These are phyloP conservation scores for Tipula vernalis DNA, from an alignment of 2,888 invertebrate species.

Conservation along the genomic window DNA sequence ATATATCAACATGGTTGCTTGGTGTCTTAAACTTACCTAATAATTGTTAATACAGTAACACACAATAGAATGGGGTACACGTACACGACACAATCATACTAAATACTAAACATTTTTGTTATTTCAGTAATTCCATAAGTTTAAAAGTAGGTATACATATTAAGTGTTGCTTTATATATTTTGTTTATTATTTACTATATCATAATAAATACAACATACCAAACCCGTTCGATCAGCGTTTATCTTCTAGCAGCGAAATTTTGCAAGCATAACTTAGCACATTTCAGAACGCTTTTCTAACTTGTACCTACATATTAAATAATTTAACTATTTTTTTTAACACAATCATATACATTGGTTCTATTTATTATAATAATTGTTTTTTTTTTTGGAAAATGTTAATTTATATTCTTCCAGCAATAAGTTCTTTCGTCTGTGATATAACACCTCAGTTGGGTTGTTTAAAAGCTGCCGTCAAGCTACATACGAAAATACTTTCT, in stretches of 20 bases:
- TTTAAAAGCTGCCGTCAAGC: conserved; percentile 24
- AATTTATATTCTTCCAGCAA: conserved; percentile 42
- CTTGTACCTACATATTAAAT: not conserved
- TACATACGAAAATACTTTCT: conserved; percentile 36
- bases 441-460: conserved; percentile 51
- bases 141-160: not conserved
- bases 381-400: conserved; percentile 25
- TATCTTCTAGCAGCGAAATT: not conserved
- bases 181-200: too few relatives aligned
- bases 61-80: not conserved
- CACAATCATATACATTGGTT: not conserved
- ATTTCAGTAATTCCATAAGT: not conserved
- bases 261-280: not conserved
- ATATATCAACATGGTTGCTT: conserved; percentile 4
- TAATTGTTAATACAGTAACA: not conserved
- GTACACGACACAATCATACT: not conserved
- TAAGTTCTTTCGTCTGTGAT: conserved; percentile 52
- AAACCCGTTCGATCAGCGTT: not conserved
- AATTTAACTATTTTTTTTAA: not conserved
- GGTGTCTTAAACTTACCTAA: not conserved
- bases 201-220: not conserved
- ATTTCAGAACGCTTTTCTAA: not conserved
- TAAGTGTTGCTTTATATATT: not conserved
- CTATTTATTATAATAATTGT: conserved; percentile 20
- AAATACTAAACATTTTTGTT: not conserved